Percentiles rank a stretch among this genome's conserved stretches.
Conservation (phyloP, 2,113 vertebrate genomes). For the Promerops cafer region DNA sequence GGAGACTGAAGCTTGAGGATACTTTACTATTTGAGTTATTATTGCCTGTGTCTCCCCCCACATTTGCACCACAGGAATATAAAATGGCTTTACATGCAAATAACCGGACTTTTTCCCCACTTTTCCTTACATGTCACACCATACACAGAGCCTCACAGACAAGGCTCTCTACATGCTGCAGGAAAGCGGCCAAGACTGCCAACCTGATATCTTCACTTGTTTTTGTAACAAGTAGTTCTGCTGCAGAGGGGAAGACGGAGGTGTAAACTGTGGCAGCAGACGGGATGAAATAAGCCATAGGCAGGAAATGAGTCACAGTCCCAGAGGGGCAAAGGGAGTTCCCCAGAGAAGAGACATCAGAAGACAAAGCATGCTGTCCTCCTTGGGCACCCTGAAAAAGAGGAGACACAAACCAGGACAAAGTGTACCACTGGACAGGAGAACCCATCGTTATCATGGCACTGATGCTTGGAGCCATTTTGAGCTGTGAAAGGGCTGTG, state of each 20-base stretch:
- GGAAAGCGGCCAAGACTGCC: background rate
- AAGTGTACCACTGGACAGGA: fast-evolving
- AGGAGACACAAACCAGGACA: background rate
- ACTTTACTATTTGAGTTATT: background rate
- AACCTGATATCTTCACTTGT: fast-evolving
- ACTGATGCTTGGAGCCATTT: fast-evolving
- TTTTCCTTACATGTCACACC: background rate
- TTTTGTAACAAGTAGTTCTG: background rate
- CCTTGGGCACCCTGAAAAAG: background rate
- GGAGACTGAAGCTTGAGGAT: background rate
- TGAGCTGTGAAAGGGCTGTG: background rate
- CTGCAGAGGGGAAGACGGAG: background rate
- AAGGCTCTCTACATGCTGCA: fast-evolving
- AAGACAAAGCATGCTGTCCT: background rate
- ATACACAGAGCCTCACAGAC: fast-evolving
- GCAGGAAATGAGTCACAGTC: conserved; percentile 54
- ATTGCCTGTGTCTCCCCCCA: fast-evolving
- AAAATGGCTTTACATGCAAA: background rate
- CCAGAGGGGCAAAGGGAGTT: background rate
- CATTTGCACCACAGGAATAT: background rate
- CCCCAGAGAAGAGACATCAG: background rate
- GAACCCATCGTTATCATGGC: fast-evolving
- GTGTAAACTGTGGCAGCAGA: background rate
- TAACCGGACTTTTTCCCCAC: fast-evolving
- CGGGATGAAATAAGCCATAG: background rate